phyloP scores from a whole-genome alignment of 53 echinoderm and acorn worm genomes.

The Crossaster papposus region DNA sequence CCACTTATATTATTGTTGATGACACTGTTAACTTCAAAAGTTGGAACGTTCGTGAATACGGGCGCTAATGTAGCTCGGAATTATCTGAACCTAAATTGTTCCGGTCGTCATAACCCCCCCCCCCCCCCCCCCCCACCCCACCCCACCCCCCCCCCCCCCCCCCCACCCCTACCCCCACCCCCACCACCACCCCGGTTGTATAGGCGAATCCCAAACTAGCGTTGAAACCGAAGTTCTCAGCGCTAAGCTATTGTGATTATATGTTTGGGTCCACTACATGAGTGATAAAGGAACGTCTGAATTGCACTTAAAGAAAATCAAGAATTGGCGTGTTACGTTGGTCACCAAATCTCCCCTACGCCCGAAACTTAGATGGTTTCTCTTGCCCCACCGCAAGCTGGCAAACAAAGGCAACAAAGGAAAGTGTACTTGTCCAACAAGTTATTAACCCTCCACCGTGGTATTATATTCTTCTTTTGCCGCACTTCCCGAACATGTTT shows the following conservation, averaged over 20 bases:
- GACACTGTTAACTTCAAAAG: no score
- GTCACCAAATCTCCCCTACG: background rate
- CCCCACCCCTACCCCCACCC: no score
- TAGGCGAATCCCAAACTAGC: no score
- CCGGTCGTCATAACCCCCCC: no score
- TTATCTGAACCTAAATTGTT: no score
- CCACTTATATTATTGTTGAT: no score
- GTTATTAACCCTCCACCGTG: background rate
- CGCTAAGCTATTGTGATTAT: background rate
- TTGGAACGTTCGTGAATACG: no score
- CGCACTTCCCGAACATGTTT: constrained; percentile 12
- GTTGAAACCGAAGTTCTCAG: no score
- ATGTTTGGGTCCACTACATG: background rate
- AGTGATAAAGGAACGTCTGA: background rate
- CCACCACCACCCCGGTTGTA: no score
- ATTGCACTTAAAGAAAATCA: background rate
- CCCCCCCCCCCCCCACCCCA: no score
- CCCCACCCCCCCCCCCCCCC: no score
- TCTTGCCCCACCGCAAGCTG: background rate
- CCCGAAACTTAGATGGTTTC: background rate
- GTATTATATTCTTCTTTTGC: constrained; percentile 14
- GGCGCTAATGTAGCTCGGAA: no score
- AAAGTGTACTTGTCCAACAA: constrained; percentile 22
- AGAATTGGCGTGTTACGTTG: background rate
- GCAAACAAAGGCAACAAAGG: constrained; percentile 30